Base-by-base conservation (phyloP, 2,797 vertebrate species). In the Tamandua tetradactyla region DNA sequence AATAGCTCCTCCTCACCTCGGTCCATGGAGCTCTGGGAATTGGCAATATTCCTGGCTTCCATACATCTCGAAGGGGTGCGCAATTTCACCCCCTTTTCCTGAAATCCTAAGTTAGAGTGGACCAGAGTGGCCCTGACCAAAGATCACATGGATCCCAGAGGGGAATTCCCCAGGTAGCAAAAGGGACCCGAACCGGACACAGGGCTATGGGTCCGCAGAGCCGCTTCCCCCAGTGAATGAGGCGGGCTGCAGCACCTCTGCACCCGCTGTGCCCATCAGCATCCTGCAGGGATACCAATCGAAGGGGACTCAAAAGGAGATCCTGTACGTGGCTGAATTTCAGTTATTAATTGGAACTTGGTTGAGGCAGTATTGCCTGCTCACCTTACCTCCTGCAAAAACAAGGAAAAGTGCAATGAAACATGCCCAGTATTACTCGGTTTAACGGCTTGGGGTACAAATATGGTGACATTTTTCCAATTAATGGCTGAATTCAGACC, bases 181-280 rank as follows among this genome's bases (percentile, higher is more conserved):
- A 44, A 37, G 23, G 66, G 44, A 20, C 9, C 1, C 0, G 9
- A 59, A 8, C 30, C 37, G 10, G 20, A 1, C 10, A 0, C 35
- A 5, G 25, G 9, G 15, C 61, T 27, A 5, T 12, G 15, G 49
- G 7, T 12, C 13, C 4, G 0, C 23, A 37, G 12, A 74, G 18
- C 40, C 32, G 20, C 20, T 20, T 20, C 30, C 12, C 8, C 4
- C 15, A 40, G 49, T 59, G 20, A 4, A 0, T 2, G 15, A 5
- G 11, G 18, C 44, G n/a, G 25, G 18, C 44, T 35, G 35, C 64
- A 68, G 62, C 23, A 20, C 22, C 23, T 10, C 35, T 13, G n/a
- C 55, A 37, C 1, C 35, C 22, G 30, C 22, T 30, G 23, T 17
- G 35, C 66, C 3, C 13, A 61, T 22, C 55, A 55, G 57, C 0